A percentile compares a stretch with the other conserved stretches of the same genome.
Evolutionary conservation across 2,797 vertebrate species (phyloP).

Genomic region (Hypotaenidia okinawae): DNA sequence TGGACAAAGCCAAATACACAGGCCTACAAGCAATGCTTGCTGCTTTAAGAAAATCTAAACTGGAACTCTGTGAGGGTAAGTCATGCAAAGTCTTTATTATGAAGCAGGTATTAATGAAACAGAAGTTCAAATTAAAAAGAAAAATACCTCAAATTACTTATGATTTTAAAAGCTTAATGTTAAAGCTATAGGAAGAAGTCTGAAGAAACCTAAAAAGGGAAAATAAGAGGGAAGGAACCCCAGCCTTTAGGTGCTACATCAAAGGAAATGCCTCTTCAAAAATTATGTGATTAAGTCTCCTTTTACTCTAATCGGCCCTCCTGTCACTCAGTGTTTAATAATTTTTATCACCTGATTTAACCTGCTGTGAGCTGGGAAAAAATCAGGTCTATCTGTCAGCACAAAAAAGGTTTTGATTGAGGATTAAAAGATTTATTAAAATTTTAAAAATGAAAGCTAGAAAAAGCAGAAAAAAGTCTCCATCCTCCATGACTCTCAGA

Average conservation of each 20-base stretch:
- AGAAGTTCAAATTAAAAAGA: background rate
- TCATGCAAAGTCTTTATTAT: background rate
- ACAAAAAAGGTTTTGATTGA: background rate
- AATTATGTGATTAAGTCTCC: background rate
- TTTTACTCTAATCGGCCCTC: background rate
- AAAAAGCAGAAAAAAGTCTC: background rate
- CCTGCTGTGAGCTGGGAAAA: background rate
- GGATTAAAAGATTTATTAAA: background rate
- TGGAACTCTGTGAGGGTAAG: background rate
- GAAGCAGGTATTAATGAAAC: background rate
- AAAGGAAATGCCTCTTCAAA: constrained; percentile 22
- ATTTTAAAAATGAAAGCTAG: background rate
- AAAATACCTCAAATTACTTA: background rate
- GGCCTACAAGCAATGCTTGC: constrained; percentile 30
- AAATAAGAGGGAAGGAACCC: background rate
- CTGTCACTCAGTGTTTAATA: background rate
- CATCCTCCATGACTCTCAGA: background rate
- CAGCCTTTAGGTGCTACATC: background rate
- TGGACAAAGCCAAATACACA: constrained; percentile 52
- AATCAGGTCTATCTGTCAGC: background rate
- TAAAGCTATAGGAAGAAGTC: background rate
- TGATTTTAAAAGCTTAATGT: background rate
- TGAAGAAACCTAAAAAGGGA: background rate
- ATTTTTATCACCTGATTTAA: constrained; percentile 15
- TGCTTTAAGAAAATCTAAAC: constrained; percentile 59